Evolutionary conservation across 2,888 invertebrate genomes (phyloP), one percentile per base, ranked within the genome.

Genomic region (Lepidocyrtoides sp.): DNA sequence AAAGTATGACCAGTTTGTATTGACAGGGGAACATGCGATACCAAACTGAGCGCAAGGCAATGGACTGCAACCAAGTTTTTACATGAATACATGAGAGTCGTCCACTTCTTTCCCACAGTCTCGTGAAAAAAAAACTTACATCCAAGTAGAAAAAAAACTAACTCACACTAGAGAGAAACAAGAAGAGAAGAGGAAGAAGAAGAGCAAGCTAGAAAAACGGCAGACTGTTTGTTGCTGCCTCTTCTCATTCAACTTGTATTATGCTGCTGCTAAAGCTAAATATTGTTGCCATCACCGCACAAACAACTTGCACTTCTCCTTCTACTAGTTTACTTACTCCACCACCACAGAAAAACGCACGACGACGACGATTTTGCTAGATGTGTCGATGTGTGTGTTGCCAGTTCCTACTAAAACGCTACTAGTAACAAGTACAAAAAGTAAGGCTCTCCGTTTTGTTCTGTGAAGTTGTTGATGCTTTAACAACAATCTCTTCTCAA

Each of bases 11-110:
- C 36, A 69, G 32, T 69, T 69, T 41, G 81, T 79, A 90, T 79
- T 85, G 90, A 84, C 85, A 90, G 90, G 85, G 85, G 85, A 90
- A 90, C 85, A 84, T 85, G 84, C 90, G 79, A 90, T 90, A 69
- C 54, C 85, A 85, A 85, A 90, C 90, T 91, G 86, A 91, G 72
- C 63, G 69, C 81, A 60, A 91, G 85, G 79, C 86, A 91, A 85
- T 81, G 90, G 91, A 91, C 79, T 91, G 41, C 91, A 86, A 86
- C 91, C 85, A 85, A 91, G 66, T 91, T 91, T 83, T 84, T 84
- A 84, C 79, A 77, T 48, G 57, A n/a, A 36, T 77, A 26, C 77
- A 75, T 75, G 23, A 8, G 75, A 75, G 26, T 75, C 75, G 4
- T 48, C 29, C 12, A 57, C 57, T 57, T 57, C 32, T 83, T 83